These are phyloP conservation scores for Thunnus albacares DNA, from an alignment of 2,797 vertebrate genomes.

Conservation along the genomic window DNA sequence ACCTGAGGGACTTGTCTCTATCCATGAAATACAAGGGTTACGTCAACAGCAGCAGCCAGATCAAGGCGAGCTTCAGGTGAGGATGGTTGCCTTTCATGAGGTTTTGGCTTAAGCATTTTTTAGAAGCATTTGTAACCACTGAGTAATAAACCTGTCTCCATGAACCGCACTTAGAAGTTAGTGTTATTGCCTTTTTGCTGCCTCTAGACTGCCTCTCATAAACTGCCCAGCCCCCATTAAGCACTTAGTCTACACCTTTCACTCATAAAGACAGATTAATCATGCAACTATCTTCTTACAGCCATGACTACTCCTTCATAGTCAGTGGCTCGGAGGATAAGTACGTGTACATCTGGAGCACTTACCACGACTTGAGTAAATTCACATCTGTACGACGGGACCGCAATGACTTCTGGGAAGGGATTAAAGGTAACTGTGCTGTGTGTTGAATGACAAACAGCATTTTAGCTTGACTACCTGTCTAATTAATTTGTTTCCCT, in stretches of 20 bases:
- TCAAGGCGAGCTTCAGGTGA: constrained; percentile 99
- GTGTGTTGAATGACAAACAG: not conserved
- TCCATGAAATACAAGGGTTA: constrained; percentile 99
- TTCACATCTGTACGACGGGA: constrained; percentile 98
- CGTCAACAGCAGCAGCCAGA: constrained; percentile 99
- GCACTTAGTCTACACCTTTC: not conserved
- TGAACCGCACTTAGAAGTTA: not conserved
- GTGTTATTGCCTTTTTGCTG: not conserved
- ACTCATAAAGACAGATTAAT: not conserved
- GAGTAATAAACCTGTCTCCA: not conserved
- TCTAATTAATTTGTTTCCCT: not conserved
- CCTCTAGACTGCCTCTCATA: not conserved
- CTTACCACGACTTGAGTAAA: constrained; percentile 98
- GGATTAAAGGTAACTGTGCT: constrained; percentile 93
- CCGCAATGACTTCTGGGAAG: constrained; percentile 99
- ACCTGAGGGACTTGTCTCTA: constrained; percentile 97
- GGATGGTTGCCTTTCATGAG: not conserved
- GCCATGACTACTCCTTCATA: constrained; percentile 98
- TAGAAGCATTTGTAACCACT: not conserved
- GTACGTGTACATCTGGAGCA: constrained; percentile 99
- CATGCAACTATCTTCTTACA: constrained; percentile 64
- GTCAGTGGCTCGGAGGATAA: constrained; percentile 99
- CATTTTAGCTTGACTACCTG: not conserved
- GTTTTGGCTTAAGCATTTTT: constrained; percentile 5
- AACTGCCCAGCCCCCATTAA: not conserved